Evolutionary conservation across 2,113 vertebrate genomes (phyloP).

Genomic region (Aix galericulata): DNA sequence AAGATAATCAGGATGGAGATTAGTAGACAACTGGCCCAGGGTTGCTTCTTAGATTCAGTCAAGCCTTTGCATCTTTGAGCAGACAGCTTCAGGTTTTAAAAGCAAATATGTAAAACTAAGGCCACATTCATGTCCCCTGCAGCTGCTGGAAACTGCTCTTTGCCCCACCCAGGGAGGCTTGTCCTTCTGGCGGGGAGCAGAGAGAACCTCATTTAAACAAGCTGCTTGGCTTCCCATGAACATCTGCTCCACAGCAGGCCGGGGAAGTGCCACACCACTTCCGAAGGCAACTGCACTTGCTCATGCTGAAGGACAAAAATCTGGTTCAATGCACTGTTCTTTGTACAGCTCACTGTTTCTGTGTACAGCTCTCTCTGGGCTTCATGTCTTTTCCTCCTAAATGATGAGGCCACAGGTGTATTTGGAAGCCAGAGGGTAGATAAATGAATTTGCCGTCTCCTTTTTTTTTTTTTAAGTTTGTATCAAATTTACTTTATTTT

Average conservation of each 20-base stretch:
- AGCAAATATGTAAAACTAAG: not conserved
- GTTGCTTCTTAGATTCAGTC: not conserved
- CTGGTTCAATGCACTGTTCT: not conserved
- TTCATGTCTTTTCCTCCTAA: not conserved
- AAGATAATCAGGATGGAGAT: not conserved
- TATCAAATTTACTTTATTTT: slow-evolving; percentile 20
- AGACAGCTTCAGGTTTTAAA: not conserved
- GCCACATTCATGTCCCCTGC: not conserved
- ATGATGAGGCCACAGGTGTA: not conserved
- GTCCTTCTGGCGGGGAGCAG: not conserved
- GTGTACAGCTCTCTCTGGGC: not conserved
- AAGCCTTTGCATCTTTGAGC: not conserved
- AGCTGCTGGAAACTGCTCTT: not conserved
- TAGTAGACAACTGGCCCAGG: not conserved
- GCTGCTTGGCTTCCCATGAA: not conserved
- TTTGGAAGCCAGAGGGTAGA: not conserved
- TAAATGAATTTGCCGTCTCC: not conserved
- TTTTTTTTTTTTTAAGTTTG: not conserved
- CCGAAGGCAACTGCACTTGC: not conserved
- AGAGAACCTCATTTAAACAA: not conserved
- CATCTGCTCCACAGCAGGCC: not conserved
- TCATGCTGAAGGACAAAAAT: not conserved
- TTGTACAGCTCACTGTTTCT: not conserved
- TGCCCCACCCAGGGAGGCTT: not conserved
- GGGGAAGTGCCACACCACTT: not conserved